Evolutionary conservation across 2,888 invertebrate genomes (phyloP), one percentile per base, ranked within the genome.

Genomic region (Lasius fuliginosus): DNA sequence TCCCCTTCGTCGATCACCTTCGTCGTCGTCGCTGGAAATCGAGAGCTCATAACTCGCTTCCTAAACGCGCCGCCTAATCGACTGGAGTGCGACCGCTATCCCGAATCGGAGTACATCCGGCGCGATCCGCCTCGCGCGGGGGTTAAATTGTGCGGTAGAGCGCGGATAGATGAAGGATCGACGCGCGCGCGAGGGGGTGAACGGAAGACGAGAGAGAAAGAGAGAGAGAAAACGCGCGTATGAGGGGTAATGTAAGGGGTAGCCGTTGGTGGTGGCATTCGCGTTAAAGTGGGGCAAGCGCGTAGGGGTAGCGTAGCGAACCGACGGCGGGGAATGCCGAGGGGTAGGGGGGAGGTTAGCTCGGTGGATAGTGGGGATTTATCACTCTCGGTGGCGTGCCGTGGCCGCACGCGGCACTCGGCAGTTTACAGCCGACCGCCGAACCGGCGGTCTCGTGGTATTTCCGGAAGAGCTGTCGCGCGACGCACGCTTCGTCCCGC

Each of bases 351-450:
- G 79, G 84, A 74, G 83, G 74, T 11, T 58, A 53, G 84, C 56
- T 23, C 49, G 56, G 46, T 9, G 11, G 82, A 40, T 74, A 83
- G 90, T 85, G 89, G 90, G 91, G 90, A 89, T 90, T 90, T 91
- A 92, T 92, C 91, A 88, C 88, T 88, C 91, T 92, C 90, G 92
- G 92, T 94, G 92, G 94, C 94, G 93, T 94, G 94, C 93, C 91
- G 92, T 91, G 91, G 92, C 92, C 91, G 92, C 94, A 94, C 94
- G 94, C 94, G 94, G 93, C 94, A 94, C 94, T 94, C 94, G 94
- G 93, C 94, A 95, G 95, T 95, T 94, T 94, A 94, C 93, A 92
- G 93, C 92, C 94, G 94, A 92, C 93, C 90, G 91, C 90, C 92
- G 92, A 89, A 86, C 90, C 88, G 92, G 88, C 82, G 89, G 92